Percentiles rank a stretch among this genome's conserved stretches.
Conservation (phyloP, 2,888 invertebrate species). For the Euzetes globulus region DNA sequence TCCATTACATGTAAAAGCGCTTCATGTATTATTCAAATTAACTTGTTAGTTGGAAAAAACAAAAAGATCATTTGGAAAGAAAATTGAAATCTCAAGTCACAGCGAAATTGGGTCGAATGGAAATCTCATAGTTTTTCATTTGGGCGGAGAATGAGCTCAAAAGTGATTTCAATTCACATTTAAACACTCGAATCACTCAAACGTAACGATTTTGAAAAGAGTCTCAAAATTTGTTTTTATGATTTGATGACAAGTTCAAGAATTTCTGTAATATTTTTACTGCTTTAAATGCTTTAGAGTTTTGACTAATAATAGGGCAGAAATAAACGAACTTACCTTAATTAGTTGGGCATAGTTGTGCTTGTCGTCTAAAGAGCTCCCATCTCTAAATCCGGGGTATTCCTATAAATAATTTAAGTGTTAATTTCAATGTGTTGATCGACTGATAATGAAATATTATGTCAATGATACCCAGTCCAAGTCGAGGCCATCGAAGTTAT, state of each 20-base stretch:
- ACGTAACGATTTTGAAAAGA: too few species aligned
- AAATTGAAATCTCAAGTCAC: too few species aligned
- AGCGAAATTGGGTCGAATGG: too few species aligned
- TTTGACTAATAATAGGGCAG: background rate
- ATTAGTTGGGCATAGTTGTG: slow-evolving; percentile 81
- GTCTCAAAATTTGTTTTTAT: background rate
- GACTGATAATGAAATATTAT: background rate
- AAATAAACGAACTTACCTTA: slow-evolving; percentile 53
- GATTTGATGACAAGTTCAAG: background rate
- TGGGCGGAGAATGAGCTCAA: too few species aligned
- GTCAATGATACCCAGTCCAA: slow-evolving; percentile 60
- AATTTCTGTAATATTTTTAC: background rate
- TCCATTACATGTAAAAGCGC: too few species aligned
- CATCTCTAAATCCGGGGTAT: slow-evolving; percentile 67
- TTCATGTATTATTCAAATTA: too few species aligned
- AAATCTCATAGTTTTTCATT: too few species aligned
- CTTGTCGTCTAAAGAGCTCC: slow-evolving; percentile 64
- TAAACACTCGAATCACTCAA: too few species aligned
- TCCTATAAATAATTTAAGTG: slow-evolving; percentile 37
- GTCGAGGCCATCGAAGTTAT: slow-evolving; percentile 87
- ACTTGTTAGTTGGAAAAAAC: too few species aligned
- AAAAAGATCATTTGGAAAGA: too few species aligned
- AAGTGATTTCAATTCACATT: too few species aligned
- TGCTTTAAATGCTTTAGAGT: too few species aligned
- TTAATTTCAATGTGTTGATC: background rate